These are phyloP conservation scores for Xenops minutus DNA, from an alignment of 2,797 vertebrate species.

Conservation along the genomic window DNA sequence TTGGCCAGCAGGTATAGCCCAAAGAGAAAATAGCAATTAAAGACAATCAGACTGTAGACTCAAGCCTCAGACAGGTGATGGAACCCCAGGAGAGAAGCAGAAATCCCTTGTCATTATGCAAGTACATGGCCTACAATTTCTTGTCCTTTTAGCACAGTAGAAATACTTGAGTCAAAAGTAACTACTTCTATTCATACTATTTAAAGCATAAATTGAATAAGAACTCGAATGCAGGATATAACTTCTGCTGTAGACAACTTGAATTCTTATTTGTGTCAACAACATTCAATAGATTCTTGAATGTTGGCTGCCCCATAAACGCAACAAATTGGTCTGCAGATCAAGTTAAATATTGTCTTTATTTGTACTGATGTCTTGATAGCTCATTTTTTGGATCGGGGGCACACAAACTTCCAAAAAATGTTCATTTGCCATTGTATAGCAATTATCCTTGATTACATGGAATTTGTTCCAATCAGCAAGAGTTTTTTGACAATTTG, in stretches of 20 bases:
- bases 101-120: background rate
- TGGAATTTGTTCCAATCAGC: background rate
- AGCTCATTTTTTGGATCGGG: background rate
- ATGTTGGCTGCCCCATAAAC: background rate
- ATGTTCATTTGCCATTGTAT: background rate
- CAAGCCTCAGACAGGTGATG: background rate
- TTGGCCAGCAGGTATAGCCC: background rate
- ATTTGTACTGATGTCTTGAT: background rate
- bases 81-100: background rate
- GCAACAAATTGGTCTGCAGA: background rate
- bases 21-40: background rate
- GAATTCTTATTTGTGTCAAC: background rate
- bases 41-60: background rate
- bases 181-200: background rate
- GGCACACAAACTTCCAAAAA: background rate
- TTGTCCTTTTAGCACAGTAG: background rate
- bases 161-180: background rate
- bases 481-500: background rate
- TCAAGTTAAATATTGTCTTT: background rate
- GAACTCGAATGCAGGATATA: background rate
- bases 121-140: background rate
- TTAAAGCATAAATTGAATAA: background rate
- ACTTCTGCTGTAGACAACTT: background rate
- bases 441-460: background rate
- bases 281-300: accelerated